Evolutionary conservation across 2,797 vertebrate species (phyloP), one percentile per base, ranked within the genome.

Genomic region (Peromyscus attwateri): DNA sequence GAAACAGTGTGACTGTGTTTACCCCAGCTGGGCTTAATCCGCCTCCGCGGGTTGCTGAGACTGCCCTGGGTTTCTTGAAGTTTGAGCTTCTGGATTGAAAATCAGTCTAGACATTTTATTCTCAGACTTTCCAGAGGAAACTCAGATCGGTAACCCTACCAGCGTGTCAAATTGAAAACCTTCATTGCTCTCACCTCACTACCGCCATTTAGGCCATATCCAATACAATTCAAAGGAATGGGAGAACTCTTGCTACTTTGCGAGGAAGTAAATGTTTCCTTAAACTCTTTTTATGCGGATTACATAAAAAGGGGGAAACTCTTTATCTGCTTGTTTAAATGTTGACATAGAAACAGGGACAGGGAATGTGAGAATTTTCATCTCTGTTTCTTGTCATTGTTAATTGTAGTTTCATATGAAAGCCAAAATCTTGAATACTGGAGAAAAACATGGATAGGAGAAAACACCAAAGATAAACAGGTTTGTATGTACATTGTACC

Each of bases 41-140:
- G 95, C 93, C 83, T 97, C 96, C 64, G 87, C 66, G 75, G 96
- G 93, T 95, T 95, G 55, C 91, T 92, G 85, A 79, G 89, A 89
- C 85, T 21, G 62, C 71, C 96, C 76, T 71, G 80, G 79, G 31
- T 96, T 91, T 95, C 95, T 95, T 96, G 80, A 97, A 84, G 94
- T 87, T 37, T 93, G 81, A 94, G 75, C 75, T 98, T 97, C 96
- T 79, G 76, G 95, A 92, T 34, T 96, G 87, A 97, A 97, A 97
- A 97, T 96, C 83, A 90, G 95, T 96, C 95, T 97, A 97, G 96
- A 97, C 93, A 19, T 97, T 96, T 96, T 83, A 96, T 81, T 96
- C 79, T 97, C 97, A 97, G 79, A 96, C 87, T 97, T 97, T 97
- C 94, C 96, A 89, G 94, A 97, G 96, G 89, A 97, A 95, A 96